Base-by-base conservation (phyloP, 2,888 invertebrate genomes). In the Osedax fenrisi region DNA sequence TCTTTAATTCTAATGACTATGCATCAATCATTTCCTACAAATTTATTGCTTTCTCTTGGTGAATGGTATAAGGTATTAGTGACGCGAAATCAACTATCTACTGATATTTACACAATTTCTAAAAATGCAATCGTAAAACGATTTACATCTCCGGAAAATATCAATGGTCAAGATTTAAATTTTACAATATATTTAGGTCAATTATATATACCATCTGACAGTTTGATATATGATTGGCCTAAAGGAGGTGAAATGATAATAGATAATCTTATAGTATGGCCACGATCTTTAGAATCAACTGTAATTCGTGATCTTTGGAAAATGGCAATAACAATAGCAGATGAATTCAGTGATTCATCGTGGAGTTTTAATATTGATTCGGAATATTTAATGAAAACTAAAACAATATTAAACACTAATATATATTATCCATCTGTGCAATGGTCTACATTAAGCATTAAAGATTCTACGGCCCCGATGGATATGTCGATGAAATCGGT, bases 231-330 rank as follows among this genome's bases (percentile, higher is more conserved):
- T 5, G 41, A 41, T 10, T 41, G 41, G 41, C 41, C 41, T 5
- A 41, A 41, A 10, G 41, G 10, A 5, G 41, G 41, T 17, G 10
- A 17, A 17, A 17, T 17, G 41, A 17, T 41, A 10, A 17, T 41
- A 5, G 41, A 41, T 17, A 41, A 41, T 17, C 5, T 41, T 17
- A 17, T 41, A 17, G 41, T 41, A 17, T 41, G 41, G 41, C 41
- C 10, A 41, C 41, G 41, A 5, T 5, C 41, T 23, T 75, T 81
- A 1, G 78, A 79, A 22, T 77, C 79, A 17, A 80, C 78, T 75
- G 75, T 78, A 21, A 77, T 80, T 2, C 67, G 72, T 10, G 78
- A 80, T 41, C 73, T 79, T 2, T 79, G 78, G 77, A 74, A 78
- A 27, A 80, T 79, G 79, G 76, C 78, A 59, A 79, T 80, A 21